Evolutionary conservation across 2,888 invertebrate species (phyloP).

Genomic region (Macaria liturata): DNA sequence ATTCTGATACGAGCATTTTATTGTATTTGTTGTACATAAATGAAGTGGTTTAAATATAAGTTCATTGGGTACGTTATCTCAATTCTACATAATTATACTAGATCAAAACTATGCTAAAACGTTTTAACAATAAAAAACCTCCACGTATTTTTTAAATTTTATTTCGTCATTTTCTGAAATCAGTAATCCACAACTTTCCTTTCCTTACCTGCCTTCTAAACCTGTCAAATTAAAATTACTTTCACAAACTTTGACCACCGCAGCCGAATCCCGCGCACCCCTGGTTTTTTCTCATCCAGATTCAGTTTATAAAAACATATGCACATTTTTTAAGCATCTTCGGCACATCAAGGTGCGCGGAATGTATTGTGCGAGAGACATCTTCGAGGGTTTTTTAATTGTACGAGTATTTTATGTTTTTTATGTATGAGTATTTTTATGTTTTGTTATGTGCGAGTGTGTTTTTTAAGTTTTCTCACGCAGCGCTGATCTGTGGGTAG

Average conservation of each 20-base stretch:
- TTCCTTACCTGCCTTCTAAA: too few species aligned
- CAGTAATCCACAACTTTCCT: too few species aligned
- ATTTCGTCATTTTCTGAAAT: too few species aligned
- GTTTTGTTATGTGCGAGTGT: constrained; percentile 73
- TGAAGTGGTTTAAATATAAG: too few species aligned
- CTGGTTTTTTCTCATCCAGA: constrained; percentile 58
- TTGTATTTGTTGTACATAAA: too few species aligned
- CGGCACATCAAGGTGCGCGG: constrained; percentile 69
- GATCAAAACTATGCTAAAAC: too few species aligned
- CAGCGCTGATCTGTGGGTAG: constrained; percentile 81
- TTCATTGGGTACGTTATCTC: too few species aligned
- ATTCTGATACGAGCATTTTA: too few species aligned
- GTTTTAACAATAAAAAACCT: too few species aligned
- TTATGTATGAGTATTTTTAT: constrained; percentile 77
- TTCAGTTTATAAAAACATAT: constrained; percentile 79
- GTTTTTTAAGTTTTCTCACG: constrained; percentile 82
- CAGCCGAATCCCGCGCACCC: constrained; percentile 50
- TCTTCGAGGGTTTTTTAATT: constrained; percentile 75
- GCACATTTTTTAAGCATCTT: constrained; percentile 81
- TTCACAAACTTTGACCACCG: constrained; percentile 47
- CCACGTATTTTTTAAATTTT: too few species aligned
- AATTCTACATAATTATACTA: too few species aligned
- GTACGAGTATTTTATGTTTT: constrained; percentile 71
- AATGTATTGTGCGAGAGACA: constrained; percentile 71
- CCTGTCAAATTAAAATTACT: not conserved